phyloP scores from a whole-genome alignment of 2,888 invertebrate species.

The Himalopsyche japonica region DNA sequence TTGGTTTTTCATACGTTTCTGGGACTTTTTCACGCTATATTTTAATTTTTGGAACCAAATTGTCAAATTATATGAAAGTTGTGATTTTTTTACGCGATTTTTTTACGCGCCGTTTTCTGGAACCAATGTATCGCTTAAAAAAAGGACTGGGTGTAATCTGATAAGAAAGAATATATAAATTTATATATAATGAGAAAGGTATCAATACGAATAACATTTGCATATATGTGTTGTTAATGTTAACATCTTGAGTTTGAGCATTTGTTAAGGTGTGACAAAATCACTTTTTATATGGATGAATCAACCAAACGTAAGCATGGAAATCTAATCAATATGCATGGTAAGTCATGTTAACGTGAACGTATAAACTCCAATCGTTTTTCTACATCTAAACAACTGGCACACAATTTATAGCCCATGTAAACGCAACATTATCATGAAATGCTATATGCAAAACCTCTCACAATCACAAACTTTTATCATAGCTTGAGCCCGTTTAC shows the following conservation, averaged over 20 bases:
- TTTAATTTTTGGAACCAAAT: no score
- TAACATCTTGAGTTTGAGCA: not conserved
- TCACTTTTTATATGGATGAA: conserved; percentile 3
- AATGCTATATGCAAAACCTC: not conserved
- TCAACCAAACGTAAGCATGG: conserved; percentile 7
- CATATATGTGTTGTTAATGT: no score
- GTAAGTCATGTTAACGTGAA: conserved; percentile 22
- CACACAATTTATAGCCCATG: conserved; percentile 17
- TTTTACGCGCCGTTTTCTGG: no score
- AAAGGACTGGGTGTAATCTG: no score
- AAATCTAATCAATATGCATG: conserved; percentile 20
- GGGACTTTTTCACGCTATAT: no score
- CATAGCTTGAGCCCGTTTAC: not conserved
- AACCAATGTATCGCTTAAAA: no score
- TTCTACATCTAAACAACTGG: conserved; percentile 11
- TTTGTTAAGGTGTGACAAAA: not conserved
- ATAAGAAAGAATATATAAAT: no score
- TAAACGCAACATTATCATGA: conserved; percentile 17
- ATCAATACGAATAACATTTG: no score
- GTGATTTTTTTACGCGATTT: no score
- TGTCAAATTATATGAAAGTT: no score
- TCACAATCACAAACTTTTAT: not conserved
- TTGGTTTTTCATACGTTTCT: no score
- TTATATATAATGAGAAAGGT: no score
- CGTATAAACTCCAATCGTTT: conserved; percentile 11